Evolutionary conservation across 2,113 vertebrate species (phyloP).

Genomic region (Recurvirostra avosetta): DNA sequence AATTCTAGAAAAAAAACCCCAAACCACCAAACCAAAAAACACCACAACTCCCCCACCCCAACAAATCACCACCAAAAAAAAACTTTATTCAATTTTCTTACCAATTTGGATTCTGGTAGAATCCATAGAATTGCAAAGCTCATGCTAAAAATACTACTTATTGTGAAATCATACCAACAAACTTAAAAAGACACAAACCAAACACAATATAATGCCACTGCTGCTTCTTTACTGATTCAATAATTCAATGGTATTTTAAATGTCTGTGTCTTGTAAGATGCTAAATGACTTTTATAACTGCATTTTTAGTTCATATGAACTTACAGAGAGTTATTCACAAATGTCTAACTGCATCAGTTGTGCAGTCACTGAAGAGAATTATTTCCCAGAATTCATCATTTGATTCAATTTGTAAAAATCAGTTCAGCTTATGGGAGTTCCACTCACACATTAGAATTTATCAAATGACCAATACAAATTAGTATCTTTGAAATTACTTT

Average conservation of each 20-base stretch:
- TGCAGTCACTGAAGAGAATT: background rate
- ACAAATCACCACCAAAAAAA: too few relatives aligned
- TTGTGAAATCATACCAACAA: background rate
- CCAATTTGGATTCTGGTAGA: background rate
- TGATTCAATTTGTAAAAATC: background rate
- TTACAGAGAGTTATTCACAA: background rate
- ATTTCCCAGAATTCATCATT: background rate
- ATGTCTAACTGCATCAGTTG: background rate
- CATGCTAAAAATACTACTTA: background rate
- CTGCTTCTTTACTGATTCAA: background rate
- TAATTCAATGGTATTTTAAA: background rate
- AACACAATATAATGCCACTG: background rate
- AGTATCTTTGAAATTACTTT: background rate
- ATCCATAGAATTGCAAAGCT: background rate
- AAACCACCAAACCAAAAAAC: too few relatives aligned
- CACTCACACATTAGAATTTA: background rate
- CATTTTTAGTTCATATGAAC: background rate
- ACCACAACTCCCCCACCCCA: too few relatives aligned
- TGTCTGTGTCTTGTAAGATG: background rate
- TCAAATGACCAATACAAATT: accelerated
- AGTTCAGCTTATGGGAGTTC: background rate
- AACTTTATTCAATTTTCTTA: background rate
- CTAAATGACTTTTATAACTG: background rate
- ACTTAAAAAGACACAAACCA: background rate
- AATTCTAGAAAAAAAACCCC: background rate